These are phyloP conservation scores for Xiphorhynchus erythropygius DNA, from an alignment of 2,797 vertebrate species.

Conservation along the genomic window DNA sequence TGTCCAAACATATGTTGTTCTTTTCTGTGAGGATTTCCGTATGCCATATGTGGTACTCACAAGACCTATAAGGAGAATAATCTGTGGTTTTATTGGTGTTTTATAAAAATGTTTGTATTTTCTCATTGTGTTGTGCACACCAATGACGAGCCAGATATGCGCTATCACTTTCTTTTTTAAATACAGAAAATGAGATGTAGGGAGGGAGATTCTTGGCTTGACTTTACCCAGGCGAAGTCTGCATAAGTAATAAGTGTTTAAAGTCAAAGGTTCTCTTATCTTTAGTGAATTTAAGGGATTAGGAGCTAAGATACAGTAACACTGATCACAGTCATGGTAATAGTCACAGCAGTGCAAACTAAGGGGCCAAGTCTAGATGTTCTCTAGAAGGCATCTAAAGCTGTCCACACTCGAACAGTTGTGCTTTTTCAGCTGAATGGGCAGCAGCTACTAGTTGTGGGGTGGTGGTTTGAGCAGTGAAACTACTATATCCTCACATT, in stretches of 20 bases:
- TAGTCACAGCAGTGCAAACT: not conserved
- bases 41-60: not conserved
- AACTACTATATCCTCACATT: not conserved
- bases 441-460: not conserved
- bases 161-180: not conserved
- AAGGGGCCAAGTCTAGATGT: not conserved
- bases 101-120: not conserved
- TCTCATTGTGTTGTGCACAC: not conserved
- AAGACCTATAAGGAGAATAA: not conserved
- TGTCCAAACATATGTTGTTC: not conserved
- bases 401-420: not conserved
- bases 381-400: not conserved
- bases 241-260: not conserved
- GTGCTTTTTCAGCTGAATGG: not conserved
- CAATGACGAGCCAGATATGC: not conserved
- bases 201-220: not conserved
- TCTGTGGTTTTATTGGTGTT: not conserved
- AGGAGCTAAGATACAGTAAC: not conserved
- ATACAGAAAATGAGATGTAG: not conserved
- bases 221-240: not conserved
- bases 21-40: not conserved
- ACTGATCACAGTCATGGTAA: not conserved
- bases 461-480: not conserved
- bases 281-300: not conserved
- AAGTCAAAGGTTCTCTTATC: not conserved